Base-by-base conservation (phyloP, 2,888 invertebrate genomes). In the Steinernema hermaphroditum region DNA sequence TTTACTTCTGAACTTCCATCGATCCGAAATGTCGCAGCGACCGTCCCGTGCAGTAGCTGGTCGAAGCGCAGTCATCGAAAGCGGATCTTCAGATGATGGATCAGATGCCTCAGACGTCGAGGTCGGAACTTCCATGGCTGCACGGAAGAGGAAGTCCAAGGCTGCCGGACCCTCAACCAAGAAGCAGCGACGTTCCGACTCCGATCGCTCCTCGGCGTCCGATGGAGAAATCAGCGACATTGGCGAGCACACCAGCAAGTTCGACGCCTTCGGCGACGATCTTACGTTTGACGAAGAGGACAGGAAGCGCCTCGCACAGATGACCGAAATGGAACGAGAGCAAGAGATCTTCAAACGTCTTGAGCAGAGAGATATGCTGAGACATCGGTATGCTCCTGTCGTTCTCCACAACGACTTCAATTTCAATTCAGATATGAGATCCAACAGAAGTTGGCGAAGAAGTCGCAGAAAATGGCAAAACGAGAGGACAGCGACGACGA, bases 231-330 rank as follows among this genome's bases (percentile, higher is more conserved):
- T 62, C 62, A 62, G 62, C 32, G 62, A 62, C 19, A 32, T 62
- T 27, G 62, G 62, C 34, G 32, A 62, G 16, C 62, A 62, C 62
- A 62, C 14, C 32, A 62, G 27, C 62, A 29, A 62, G 14, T 2
- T 32, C 32, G 62, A 29, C 34, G 29, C 14, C 34, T 32, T 32
- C 62, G 29, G 29, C 87, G 96, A 96, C 78, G 93, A 96, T 87
- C 90, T 96, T 34, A 95, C 96, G 92, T 96, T 96, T 0, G 96
- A 97, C 88, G 95, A 93, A 75, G 96, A 94, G 80, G 97, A 97
- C 89, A 91, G 93, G 83, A 92, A 93, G 0, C 89, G 93, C 0
- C 89, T 97, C 44, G 94, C 94, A 4, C 62, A 92, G 76, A 92
- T 97, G 91, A 96, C 96, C 0, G 97, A 97, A 87, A 95, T 94